Conservation (phyloP, 2,797 vertebrate species). For the Notolepis coatsorum region DNA sequence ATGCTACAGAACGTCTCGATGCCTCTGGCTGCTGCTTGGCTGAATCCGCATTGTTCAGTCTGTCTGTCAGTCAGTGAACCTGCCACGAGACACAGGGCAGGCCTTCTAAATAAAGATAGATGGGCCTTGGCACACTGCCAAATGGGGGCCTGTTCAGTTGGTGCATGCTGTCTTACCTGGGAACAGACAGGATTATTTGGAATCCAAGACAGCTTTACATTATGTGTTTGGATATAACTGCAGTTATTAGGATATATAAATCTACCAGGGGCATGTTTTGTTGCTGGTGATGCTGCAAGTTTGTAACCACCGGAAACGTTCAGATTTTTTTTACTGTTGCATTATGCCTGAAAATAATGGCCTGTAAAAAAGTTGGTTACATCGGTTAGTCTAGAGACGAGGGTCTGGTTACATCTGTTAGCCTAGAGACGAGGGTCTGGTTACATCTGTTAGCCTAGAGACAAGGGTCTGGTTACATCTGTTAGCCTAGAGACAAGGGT, state of each 20-base stretch:
- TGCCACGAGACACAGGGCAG: constrained; percentile 59
- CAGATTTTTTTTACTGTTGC: too few relatives aligned
- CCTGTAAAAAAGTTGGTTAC: too few relatives aligned
- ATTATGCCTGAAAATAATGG: too few relatives aligned
- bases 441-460: too few relatives aligned
- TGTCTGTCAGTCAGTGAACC: constrained; percentile 67
- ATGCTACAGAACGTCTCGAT: constrained; percentile 57
- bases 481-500: too few relatives aligned
- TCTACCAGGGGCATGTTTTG: constrained; percentile 10
- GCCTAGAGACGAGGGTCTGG: too few relatives aligned
- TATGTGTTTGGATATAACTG: constrained; percentile 1
- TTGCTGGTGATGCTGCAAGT: not conserved
- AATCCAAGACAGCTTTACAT: constrained; percentile 24
- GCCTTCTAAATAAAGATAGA: constrained; percentile 67
- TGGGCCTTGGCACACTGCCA: constrained; percentile 69
- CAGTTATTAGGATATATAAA: not conserved
- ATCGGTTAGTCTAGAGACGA: too few relatives aligned
- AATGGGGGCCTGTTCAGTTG: constrained; percentile 47
- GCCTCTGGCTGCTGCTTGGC: constrained; percentile 65
- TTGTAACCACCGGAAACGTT: not conserved
- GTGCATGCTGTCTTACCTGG: constrained; percentile 67
- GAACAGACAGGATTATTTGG: constrained; percentile 51
- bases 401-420: too few relatives aligned
- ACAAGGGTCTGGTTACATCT: too few relatives aligned
- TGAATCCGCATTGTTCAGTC: constrained; percentile 64